These are phyloP conservation scores for Lasaia peninsularis DNA, from an alignment of 1,140 invertebrate species.

Conservation along the genomic window DNA sequence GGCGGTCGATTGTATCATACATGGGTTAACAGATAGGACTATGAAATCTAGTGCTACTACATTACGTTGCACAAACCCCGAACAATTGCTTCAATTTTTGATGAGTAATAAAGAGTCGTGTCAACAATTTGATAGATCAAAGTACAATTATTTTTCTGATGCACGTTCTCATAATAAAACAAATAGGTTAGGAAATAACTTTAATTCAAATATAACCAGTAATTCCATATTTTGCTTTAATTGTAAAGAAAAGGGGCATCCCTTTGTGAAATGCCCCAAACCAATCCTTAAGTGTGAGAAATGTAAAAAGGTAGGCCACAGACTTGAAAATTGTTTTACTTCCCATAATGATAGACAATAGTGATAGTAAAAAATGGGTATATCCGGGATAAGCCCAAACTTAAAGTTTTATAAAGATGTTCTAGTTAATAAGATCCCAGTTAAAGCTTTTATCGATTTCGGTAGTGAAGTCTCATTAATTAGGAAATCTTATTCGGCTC, in stretches of 20 bases:
- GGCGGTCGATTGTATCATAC: constrained; percentile 38
- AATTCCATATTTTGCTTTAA: constrained; percentile 23
- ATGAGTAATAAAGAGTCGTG: constrained; percentile 29
- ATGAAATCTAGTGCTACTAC: constrained; percentile 29
- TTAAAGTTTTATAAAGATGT: constrained; percentile 24
- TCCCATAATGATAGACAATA: neutral
- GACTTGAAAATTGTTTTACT: constrained; percentile 12
- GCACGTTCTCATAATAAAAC: neutral
- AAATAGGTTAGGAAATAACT: neutral
- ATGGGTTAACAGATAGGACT: constrained; percentile 31
- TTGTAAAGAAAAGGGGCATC: constrained; percentile 29
- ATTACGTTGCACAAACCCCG: constrained; percentile 29
- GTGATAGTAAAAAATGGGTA: constrained; percentile 17
- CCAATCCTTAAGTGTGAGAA: constrained; percentile 20
- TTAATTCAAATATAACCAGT: neutral
- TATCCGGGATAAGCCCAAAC: constrained; percentile 3
- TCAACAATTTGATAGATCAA: neutral
- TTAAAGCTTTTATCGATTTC: constrained; percentile 26
- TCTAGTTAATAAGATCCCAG: constrained; percentile 6
- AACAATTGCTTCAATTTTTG: constrained; percentile 33
- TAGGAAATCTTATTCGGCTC: neutral
- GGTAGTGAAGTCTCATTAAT: constrained; percentile 23
- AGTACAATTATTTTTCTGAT: neutral
- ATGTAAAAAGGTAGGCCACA: constrained; percentile 25
- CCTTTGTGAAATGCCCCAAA: constrained; percentile 20